phyloP scores from a whole-genome alignment of 2,797 vertebrate genomes.

The Melanitta fusca region DNA sequence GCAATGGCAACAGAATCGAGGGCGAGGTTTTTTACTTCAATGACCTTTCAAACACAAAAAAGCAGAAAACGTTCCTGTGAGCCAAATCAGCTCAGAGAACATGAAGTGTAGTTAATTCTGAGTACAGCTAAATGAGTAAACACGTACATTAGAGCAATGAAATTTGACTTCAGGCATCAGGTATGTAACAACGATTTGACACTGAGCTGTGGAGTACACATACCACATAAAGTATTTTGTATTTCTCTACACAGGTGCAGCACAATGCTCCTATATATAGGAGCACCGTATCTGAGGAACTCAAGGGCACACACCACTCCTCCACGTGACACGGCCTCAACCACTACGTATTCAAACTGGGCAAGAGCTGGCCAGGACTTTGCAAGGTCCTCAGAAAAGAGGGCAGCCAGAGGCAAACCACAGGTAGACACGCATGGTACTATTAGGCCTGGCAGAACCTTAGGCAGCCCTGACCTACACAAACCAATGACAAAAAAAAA shows the following conservation, averaged over 20 bases:
- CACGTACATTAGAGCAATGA: background rate
- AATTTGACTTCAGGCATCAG: background rate
- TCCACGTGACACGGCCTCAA: background rate
- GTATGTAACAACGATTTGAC: background rate
- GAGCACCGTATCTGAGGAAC: background rate
- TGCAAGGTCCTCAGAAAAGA: background rate
- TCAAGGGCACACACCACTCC: background rate
- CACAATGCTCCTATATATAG: background rate
- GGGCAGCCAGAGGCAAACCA: background rate
- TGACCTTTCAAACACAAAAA: background rate
- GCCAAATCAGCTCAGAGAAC: background rate
- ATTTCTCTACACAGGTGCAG: background rate
- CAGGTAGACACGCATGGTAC: background rate
- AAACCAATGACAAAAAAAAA: background rate
- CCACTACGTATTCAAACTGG: background rate
- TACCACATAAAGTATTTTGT: background rate
- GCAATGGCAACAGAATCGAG: background rate
- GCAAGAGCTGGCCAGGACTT: background rate
- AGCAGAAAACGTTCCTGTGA: background rate
- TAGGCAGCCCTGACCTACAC: fast-evolving
- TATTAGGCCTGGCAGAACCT: background rate
- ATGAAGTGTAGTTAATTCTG: background rate
- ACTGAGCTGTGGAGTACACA: background rate
- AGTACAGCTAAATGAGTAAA: background rate
- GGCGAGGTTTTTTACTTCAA: background rate